phyloP scores from a whole-genome alignment of 1,140 invertebrate genomes.

The Diplogasteroides magnus region DNA sequence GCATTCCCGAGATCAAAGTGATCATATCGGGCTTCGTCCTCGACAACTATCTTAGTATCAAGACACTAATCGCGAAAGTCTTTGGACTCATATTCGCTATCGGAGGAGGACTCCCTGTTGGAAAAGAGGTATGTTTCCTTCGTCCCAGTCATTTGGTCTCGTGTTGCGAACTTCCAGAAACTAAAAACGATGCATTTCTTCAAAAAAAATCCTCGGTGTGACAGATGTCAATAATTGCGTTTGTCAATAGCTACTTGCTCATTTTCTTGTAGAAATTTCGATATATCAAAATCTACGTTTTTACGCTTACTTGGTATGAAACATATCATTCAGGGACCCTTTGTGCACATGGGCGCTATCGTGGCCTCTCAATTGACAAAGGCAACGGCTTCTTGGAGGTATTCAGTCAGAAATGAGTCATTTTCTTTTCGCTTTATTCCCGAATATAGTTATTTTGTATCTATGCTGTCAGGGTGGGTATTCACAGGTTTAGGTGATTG shows the following conservation, averaged over 20 bases:
- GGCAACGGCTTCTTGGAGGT: constrained; percentile 40
- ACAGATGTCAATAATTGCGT: too few species aligned
- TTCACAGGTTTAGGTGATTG: too few species aligned
- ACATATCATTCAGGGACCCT: constrained; percentile 44
- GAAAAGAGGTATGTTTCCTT: constrained; percentile 71
- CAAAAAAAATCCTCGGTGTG: too few species aligned
- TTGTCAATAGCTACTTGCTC: too few species aligned
- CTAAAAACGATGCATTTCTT: constrained; percentile 73
- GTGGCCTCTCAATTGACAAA: constrained; percentile 44
- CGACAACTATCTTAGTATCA: too few species aligned
- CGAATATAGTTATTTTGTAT: constrained; percentile 46
- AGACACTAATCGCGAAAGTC: too few species aligned
- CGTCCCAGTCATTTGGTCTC: background rate
- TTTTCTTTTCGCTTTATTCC: too few species aligned
- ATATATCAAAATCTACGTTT: constrained; percentile 54
- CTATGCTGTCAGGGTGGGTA: too few species aligned
- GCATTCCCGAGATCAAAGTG: too few species aligned
- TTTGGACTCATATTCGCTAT: constrained; percentile 86
- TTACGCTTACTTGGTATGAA: constrained; percentile 70
- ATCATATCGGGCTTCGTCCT: too few species aligned
- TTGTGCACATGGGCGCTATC: constrained; percentile 51
- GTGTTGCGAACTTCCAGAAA: background rate
- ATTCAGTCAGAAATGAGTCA: too few species aligned
- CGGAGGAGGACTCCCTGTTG: constrained; percentile 86
- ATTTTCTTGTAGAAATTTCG: too few species aligned